Evolutionary conservation across 2,113 vertebrate genomes (phyloP).

Genomic region (Ameiurus melas): DNA sequence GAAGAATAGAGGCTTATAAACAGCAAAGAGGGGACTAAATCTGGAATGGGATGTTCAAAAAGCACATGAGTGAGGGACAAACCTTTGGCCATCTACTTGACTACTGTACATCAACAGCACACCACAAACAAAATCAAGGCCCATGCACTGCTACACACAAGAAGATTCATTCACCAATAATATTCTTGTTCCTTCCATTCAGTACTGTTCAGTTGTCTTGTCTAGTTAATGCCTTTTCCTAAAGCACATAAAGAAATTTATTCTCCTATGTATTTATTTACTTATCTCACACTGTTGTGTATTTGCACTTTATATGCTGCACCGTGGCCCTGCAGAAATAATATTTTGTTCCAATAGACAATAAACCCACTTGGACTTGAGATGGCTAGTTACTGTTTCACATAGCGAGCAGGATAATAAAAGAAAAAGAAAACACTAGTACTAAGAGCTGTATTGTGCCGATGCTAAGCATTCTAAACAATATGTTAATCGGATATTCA

Average conservation of each 20-base stretch:
- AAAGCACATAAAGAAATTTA: background rate
- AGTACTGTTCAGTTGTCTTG: background rate
- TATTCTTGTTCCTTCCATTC: background rate
- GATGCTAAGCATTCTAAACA: constrained; percentile 44
- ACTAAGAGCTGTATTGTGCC: background rate
- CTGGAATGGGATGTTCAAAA: background rate
- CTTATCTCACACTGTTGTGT: background rate
- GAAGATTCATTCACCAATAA: background rate
- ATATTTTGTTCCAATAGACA: background rate
- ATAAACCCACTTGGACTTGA: background rate
- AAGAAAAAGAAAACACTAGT: background rate
- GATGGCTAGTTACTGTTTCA: background rate
- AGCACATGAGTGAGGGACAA: background rate
- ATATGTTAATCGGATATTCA: constrained; percentile 59
- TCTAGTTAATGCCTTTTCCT: background rate
- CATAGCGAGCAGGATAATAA: background rate
- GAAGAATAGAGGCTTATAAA: background rate
- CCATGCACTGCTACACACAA: background rate
- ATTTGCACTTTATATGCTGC: background rate
- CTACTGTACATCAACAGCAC: background rate
- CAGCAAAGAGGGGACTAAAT: background rate
- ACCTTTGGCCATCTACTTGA: too few relatives aligned
- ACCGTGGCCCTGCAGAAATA: background rate
- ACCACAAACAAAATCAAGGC: background rate
- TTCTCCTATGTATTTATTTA: background rate